A percentile compares a stretch with the other conserved stretches of the same genome.
Evolutionary conservation across 1,140 invertebrate species (phyloP).

Genomic region (Drosophila virilis): DNA sequence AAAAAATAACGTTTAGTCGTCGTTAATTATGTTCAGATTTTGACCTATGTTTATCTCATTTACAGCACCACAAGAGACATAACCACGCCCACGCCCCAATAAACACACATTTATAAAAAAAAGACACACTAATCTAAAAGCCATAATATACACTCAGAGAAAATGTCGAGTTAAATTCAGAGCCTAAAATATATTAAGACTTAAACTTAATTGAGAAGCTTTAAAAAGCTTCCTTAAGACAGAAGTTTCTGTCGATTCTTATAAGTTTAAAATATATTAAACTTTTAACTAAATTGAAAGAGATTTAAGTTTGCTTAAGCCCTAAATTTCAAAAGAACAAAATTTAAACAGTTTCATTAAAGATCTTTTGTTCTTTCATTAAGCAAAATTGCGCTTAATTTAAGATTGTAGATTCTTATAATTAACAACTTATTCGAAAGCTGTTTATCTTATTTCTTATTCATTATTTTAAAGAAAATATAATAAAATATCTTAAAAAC

Average conservation of each 20-base stretch:
- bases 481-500: too few species aligned
- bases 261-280: too few species aligned
- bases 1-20: slow-evolving; percentile 31
- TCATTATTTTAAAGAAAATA: too few species aligned
- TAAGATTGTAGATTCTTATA: too few species aligned
- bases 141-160: slow-evolving; percentile 3
- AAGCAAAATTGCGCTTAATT: background rate
- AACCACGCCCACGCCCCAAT: slow-evolving; percentile 42
- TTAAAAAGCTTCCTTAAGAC: too few species aligned
- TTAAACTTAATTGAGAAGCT: background rate
- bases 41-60: slow-evolving; percentile 54
- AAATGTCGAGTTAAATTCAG: background rate
- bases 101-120: slow-evolving; percentile 14
- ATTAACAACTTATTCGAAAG: background rate
- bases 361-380: background rate
- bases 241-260: too few species aligned
- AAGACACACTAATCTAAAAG: slow-evolving; percentile 4
- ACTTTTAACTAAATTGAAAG: too few species aligned
- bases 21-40: slow-evolving; percentile 34
- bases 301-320: too few species aligned
- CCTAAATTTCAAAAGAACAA: background rate
- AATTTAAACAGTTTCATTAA: background rate
- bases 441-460: too few species aligned
- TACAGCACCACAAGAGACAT: slow-evolving; percentile 68
- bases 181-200: too few species aligned